Base-by-base conservation (phyloP, 2,113 vertebrate genomes). In the Nothobranchius furzeri region DNA sequence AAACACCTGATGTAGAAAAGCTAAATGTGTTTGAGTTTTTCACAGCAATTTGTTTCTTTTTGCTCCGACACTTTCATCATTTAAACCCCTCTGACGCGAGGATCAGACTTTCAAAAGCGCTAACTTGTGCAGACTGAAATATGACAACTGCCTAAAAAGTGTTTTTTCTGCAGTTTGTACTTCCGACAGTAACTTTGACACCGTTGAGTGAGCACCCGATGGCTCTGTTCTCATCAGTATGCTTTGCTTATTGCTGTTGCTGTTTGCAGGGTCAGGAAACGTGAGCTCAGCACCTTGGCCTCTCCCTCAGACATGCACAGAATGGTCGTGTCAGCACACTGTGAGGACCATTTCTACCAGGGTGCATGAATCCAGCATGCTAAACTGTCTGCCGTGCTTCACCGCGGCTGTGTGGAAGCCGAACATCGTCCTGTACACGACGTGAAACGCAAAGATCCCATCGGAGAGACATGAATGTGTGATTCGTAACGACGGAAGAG, bases 271-370 rank as follows among this genome's bases (percentile, higher is more conserved):
- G 78, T 78, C 75, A 78, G 45, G 70, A 85, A 82, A 78, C 80
- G 79, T 82, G 79, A 77, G 79, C 87, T 88, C 86, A 89, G 87
- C 81, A 87, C 75, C 73, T 70, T 54, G 66, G 80, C 76, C 60
- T 77, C 78, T 74, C 68, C 76, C 72, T 60, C 58, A 84, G 76
- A 78, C 77, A 60, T 61, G 63, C 56, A 61, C 71, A 77, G 76
- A 87, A 86, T 11, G 46, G 64, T 75, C 77, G 17, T 55, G 80
- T 90, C 89, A 88, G 84, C 86, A 84, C 50, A 68, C 64, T 14
- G 8, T 1, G 58, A 76, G 69, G 75, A 68, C 87, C 67, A 49
- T 65, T 63, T 63, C 68, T 36, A 51, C 57, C 51, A 58, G 2
- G 35, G 52, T 56, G 43, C 76, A 70, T 60, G 57, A 43, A 63